Conservation (phyloP, 2,113 vertebrate genomes). For the Chaetura pelagica region DNA sequence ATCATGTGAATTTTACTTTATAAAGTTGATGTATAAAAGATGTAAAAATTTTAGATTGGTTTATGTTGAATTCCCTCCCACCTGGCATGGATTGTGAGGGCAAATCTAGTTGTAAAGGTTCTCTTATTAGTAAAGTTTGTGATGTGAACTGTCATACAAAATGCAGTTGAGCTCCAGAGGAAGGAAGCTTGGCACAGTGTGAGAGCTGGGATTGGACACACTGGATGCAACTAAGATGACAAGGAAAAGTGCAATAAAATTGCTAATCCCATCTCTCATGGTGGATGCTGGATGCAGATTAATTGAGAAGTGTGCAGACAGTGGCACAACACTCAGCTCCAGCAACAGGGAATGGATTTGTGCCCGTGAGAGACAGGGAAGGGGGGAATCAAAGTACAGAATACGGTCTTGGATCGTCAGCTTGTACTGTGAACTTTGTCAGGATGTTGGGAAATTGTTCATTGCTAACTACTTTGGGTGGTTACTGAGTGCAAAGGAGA, state of each 20-base stretch:
- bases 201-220: background rate
- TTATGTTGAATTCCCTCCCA: background rate
- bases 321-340: background rate
- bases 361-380: background rate
- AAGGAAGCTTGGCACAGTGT: rapidly evolving
- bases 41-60: background rate
- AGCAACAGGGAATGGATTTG: background rate
- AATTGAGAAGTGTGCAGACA: background rate
- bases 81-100: rapidly evolving
- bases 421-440: constrained; percentile 45
- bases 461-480: background rate
- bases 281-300: background rate
- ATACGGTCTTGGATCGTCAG: constrained; percentile 16
- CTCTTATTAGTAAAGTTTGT: background rate
- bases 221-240: background rate
- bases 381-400: constrained; percentile 42
- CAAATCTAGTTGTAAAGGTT: background rate
- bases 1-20: background rate
- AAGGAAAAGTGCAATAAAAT: background rate
- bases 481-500: background rate
- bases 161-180: background rate
- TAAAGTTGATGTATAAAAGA: background rate
- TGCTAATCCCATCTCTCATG: background rate
- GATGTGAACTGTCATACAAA: rapidly evolving
- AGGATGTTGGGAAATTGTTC: constrained; percentile 35